Evolutionary conservation across 2,888 invertebrate genomes (phyloP).

Genomic region (Phalera bucephala): DNA sequence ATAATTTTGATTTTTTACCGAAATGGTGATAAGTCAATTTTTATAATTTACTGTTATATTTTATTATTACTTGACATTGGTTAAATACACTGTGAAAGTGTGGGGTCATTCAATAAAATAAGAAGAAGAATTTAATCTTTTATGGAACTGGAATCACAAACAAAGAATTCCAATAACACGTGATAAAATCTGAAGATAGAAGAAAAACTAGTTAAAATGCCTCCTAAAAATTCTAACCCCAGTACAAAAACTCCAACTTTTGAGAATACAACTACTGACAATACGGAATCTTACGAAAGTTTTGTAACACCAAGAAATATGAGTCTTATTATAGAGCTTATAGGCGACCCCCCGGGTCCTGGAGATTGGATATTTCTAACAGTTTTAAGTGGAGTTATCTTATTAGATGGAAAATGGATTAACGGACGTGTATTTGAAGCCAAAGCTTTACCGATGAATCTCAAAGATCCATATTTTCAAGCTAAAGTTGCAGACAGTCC

Average conservation of each 20-base stretch:
- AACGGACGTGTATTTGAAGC: slow-evolving; percentile 30
- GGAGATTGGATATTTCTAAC: slow-evolving; percentile 49
- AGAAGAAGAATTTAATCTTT: too few relatives aligned
- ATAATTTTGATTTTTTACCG: too few relatives aligned
- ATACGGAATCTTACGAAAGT: slow-evolving; percentile 37
- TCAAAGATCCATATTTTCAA: slow-evolving; percentile 44
- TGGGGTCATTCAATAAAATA: too few relatives aligned
- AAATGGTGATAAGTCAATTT: too few relatives aligned
- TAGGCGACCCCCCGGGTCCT: slow-evolving; percentile 41
- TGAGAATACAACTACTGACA: slow-evolving; percentile 23
- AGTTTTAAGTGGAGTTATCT: slow-evolving; percentile 48
- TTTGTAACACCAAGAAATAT: slow-evolving; percentile 33
- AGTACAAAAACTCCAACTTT: slow-evolving; percentile 21
- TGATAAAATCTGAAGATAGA: too few relatives aligned
- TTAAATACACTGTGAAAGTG: too few relatives aligned
- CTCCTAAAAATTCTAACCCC: slow-evolving; percentile 10
- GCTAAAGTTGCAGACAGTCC: slow-evolving; percentile 49
- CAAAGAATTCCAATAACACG: too few relatives aligned
- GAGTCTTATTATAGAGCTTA: slow-evolving; percentile 37
- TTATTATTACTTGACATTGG: too few relatives aligned
- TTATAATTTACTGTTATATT: too few relatives aligned
- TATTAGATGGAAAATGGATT: slow-evolving; percentile 56
- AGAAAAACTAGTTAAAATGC: too few relatives aligned
- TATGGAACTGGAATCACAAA: too few relatives aligned
- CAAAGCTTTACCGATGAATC: slow-evolving; percentile 44